Base-by-base conservation (phyloP, 2,797 vertebrate species). In the Orestias chungarensis region DNA sequence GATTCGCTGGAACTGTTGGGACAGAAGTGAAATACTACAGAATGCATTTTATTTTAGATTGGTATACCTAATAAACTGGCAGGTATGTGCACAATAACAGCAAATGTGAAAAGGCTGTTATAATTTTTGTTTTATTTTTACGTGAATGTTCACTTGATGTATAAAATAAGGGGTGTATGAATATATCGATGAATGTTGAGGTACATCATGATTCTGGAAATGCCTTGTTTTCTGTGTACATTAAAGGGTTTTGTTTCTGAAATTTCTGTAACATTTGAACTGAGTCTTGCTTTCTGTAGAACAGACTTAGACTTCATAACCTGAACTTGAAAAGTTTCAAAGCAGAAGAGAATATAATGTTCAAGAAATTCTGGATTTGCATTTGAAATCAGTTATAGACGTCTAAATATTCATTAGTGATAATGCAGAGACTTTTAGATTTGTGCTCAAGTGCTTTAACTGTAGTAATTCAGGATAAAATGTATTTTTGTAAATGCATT, bases 121-220 rank as follows among this genome's bases (percentile, higher is more conserved):
- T 66, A 46, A 75, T 76, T 42, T 83, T 87, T 50, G 9, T 38
- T 38, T 38, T 38, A 9, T 49, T 50, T 87, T 70, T 84, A 84
- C 73, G 68, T 78, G 59, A 42, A 80, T 72, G 78, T 80, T 82
- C 46, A 81, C 86, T 85, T 67, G 29, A 66, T 78, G 79, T 80
- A 57, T 69, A 86, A 49, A 71, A 43, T 2, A 7, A 64, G 47
- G 33, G 68, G 43, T 65, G 71, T 66, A 52, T 31, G 23, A 46
- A 46, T 49, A 59, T 35, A 62, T 17, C 67, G 44, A 79, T 81
- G 83, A 86, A 89, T 91, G 89, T 89, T 55, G 55, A 67, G 66
- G 20, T 35, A n/a, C 66, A 52, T 35, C 71, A 35, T 62, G 68
- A 31, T 64, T 82, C 66, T 74, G 31, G 10, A 54, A 73, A 43